Conservation (phyloP, 2,797 vertebrate genomes). For the Pangasius larnaudii region DNA sequence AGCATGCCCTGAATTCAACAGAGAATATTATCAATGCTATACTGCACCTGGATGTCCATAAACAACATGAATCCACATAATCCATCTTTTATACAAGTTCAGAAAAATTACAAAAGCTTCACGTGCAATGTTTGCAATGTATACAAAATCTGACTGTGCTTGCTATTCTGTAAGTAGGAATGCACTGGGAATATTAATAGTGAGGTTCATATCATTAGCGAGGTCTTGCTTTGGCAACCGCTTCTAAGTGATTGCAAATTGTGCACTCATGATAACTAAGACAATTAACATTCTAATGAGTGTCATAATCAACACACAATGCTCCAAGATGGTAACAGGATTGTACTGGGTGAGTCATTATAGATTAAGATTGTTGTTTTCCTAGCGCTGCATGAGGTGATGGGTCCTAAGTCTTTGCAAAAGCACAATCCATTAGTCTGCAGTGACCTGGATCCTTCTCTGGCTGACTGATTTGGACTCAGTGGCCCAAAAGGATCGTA, state of each 20-base stretch:
- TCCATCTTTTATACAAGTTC: neutral
- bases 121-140: neutral
- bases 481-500: neutral
- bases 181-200: slow-evolving; percentile 10
- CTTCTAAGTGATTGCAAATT: slow-evolving; percentile 42
- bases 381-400: slow-evolving; percentile 24
- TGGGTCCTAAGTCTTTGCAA: slow-evolving; percentile 27
- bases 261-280: slow-evolving; percentile 36
- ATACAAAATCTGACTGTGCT: neutral
- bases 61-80: neutral
- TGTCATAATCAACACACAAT: slow-evolving; percentile 48
- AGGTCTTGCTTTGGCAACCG: slow-evolving; percentile 35
- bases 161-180: neutral
- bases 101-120: neutral
- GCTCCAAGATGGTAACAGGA: slow-evolving; percentile 41
- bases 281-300: slow-evolving; percentile 48
- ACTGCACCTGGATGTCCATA: neutral
- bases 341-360: slow-evolving; percentile 43
- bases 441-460: slow-evolving; percentile 27
- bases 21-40: neutral
- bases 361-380: slow-evolving; percentile 28
- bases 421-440: slow-evolving; percentile 32
- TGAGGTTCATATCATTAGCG: slow-evolving; percentile 10
- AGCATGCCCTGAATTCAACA: neutral
- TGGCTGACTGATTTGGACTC: slow-evolving; percentile 28